These are phyloP conservation scores for Choloepus didactylus DNA, from an alignment of 2,797 vertebrate genomes.

Conservation along the genomic window DNA sequence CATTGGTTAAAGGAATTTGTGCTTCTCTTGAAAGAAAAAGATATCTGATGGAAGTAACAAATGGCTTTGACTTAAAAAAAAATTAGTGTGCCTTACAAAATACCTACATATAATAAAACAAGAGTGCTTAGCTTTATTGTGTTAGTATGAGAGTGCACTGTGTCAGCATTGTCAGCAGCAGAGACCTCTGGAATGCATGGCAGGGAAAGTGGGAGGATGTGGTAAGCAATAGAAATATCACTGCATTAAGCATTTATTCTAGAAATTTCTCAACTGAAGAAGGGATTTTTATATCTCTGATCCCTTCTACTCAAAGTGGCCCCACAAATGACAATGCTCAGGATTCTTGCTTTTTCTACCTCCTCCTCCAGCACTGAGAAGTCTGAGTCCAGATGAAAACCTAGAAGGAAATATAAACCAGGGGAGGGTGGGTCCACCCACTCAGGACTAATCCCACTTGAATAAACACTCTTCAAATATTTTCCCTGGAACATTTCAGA, in stretches of 20 bases:
- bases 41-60: conserved; percentile 63
- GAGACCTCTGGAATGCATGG: conserved; percentile 7
- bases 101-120: conserved; percentile 26
- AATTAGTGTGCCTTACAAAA: background rate
- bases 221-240: background rate
- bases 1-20: conserved; percentile 64
- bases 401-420: background rate
- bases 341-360: background rate
- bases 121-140: background rate
- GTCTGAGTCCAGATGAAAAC: background rate
- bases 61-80: conserved; percentile 58
- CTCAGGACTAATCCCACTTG: background rate
- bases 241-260: background rate
- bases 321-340: background rate
- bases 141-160: background rate
- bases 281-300: background rate
- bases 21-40: conserved; percentile 67
- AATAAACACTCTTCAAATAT: background rate
- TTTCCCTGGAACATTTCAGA: background rate
- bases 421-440: accelerated
- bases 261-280: background rate
- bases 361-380: background rate
- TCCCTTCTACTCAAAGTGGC: background rate
- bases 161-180: background rate
- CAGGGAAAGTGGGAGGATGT: background rate